Evolutionary conservation across 2,888 invertebrate genomes (phyloP), one percentile per base, ranked within the genome.

Genomic region (Gymnosoma rotundatum): DNA sequence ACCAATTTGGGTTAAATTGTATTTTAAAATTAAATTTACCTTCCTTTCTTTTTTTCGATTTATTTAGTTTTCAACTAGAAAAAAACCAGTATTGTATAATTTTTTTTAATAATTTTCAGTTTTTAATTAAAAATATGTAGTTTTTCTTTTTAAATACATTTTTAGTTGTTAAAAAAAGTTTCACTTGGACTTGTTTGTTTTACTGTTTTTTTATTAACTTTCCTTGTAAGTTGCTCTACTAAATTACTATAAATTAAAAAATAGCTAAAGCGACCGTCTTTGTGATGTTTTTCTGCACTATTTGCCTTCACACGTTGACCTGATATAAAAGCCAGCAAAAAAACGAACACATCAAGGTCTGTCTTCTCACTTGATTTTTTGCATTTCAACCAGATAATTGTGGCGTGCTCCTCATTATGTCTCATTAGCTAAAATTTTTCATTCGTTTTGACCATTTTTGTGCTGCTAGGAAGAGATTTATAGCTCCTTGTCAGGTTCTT

Each of bases 171-270:
- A 38, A 38, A 38, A 38, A 38, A 38, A 38, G 2, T 38, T 38
- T 38, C 42, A 10, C 12, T 42, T 42, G 0, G 12, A 42, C 12
- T 10, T 10, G 42, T 12, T 32, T 32, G 32, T 32, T 32, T 32
- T 32, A 32, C 0, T 32, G 7, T 32, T 32, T 8, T 32, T 8
- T 32, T 32, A 2, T 32, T 32, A 0, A 7, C 8, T 32, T 32
- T 32, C 0, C 7, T 32, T 32, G 32, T 8, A 5, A 32, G 32
- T 32, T 2, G 6, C 32, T 32, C 32, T 32, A 32, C 7, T 5
- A 32, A 32, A 32, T 5, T 78, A 58, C 81, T 64, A 79, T 66
- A 74, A 84, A 78, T 81, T 78, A 52, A 36, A 74, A 83, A 83
- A 78, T 48, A 14, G 80, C 74, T 64, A 38, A 64, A 72, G 64